phyloP scores from a whole-genome alignment of 2,888 invertebrate species.

The Drosophila cognata region DNA sequence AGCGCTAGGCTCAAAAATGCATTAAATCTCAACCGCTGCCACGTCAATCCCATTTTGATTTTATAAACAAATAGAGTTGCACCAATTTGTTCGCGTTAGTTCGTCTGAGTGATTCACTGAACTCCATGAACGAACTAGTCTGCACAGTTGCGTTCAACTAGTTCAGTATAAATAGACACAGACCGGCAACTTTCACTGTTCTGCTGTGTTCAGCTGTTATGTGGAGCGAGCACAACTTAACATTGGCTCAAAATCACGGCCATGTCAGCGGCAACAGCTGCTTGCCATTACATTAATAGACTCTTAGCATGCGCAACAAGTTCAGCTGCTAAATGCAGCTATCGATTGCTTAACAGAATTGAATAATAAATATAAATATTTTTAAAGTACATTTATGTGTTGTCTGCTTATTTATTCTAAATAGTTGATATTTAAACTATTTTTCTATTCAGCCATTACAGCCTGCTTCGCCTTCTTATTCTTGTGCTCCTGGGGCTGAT shows the following conservation, averaged over 20 bases:
- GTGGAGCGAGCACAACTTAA: neutral
- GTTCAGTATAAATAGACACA: conserved; percentile 7
- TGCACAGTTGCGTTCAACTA: neutral
- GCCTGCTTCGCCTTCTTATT: conserved; percentile 20
- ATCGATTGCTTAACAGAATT: conserved; percentile 14
- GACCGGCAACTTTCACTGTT: conserved; percentile 10
- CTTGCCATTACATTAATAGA: neutral
- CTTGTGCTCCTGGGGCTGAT: neutral
- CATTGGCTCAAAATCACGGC: neutral
- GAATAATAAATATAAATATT: neutral
- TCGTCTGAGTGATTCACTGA: conserved; percentile 21
- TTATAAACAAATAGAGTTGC: conserved; percentile 59
- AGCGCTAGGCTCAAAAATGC: conserved; percentile 48
- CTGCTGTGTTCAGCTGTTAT: conserved; percentile 3
- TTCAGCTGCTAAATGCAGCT: neutral
- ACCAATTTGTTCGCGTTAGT: conserved; percentile 6
- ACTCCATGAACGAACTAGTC: conserved; percentile 22
- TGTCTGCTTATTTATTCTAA: conserved; percentile 7
- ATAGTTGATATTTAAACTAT: conserved; percentile 1
- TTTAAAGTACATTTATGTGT: neutral
- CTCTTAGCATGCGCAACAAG: conserved; percentile 22
- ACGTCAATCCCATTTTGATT: conserved; percentile 82
- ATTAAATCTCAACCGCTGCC: conserved; percentile 76
- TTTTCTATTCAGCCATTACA: conserved; percentile 6
- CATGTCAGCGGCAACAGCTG: neutral